Conservation (phyloP, 2,113 vertebrate species). For the Tyto alba region DNA sequence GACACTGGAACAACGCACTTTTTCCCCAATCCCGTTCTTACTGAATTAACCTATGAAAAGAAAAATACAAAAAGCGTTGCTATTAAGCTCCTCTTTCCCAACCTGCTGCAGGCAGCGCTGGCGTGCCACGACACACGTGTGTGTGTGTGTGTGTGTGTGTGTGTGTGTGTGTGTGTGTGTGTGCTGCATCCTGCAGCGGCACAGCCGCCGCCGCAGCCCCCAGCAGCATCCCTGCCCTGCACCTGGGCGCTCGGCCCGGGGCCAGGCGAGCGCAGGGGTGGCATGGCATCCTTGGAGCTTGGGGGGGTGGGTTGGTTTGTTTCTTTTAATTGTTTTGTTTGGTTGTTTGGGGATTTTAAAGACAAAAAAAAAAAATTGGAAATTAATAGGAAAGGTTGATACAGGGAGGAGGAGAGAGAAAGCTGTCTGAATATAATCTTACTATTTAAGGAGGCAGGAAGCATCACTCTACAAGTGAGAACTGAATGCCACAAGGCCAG, state of each 20-base stretch:
- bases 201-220: accelerated
- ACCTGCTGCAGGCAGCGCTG: accelerated
- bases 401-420: background rate
- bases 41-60: constrained; percentile 63
- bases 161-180: background rate
- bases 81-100: background rate
- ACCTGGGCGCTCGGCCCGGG: too few relatives aligned
- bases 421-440: background rate
- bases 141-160: background rate
- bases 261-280: background rate
- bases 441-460: background rate
- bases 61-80: constrained; percentile 44
- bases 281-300: accelerated
- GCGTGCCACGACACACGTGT: accelerated
- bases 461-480: background rate
- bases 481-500: background rate
- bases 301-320: background rate
- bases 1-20: constrained; percentile 72
- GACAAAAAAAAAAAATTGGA: background rate
- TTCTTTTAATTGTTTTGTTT: too few relatives aligned
- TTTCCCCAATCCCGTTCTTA: constrained; percentile 64
- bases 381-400: background rate
- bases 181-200: background rate
- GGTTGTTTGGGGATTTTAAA: background rate
- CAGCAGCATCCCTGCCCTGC: background rate